These are phyloP conservation scores for Tipula helvola DNA, from an alignment of 2,888 invertebrate species.

Conservation along the genomic window DNA sequence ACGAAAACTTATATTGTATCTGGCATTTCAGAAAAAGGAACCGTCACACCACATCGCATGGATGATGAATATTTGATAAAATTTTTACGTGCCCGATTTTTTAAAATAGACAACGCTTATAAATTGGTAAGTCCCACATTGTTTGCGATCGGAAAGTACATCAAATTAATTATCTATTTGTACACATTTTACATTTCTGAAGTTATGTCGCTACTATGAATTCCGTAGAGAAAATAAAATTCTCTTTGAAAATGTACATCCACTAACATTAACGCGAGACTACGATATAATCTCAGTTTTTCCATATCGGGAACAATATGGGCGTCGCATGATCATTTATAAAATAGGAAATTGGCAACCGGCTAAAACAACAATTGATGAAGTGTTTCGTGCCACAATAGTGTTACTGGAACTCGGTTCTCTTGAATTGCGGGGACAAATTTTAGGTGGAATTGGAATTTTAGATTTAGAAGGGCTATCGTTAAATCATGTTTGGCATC, in stretches of 20 bases:
- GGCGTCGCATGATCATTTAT: constrained; percentile 57
- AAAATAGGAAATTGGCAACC: constrained; percentile 63
- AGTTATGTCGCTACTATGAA: constrained; percentile 57
- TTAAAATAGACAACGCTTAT: constrained; percentile 57
- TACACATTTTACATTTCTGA: constrained; percentile 16
- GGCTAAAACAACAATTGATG: constrained; percentile 47
- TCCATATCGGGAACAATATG: constrained; percentile 63
- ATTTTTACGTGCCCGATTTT: constrained; percentile 62
- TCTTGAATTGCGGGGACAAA: constrained; percentile 60
- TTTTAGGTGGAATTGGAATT: constrained; percentile 61
- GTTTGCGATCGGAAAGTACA: neutral
- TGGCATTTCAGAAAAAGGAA: constrained; percentile 52
- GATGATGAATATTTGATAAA: constrained; percentile 62
- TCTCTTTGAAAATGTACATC: constrained; percentile 52
- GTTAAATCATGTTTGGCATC: constrained; percentile 57
- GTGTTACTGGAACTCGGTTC: constrained; percentile 59
- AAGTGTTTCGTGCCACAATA: constrained; percentile 59
- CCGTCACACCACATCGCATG: constrained; percentile 59
- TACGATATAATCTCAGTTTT: constrained; percentile 57
- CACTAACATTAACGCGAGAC: constrained; percentile 54
- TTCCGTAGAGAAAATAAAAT: constrained; percentile 62
- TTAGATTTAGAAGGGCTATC: constrained; percentile 62
- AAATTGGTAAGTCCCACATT: constrained; percentile 50
- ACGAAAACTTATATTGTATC: too few species aligned
- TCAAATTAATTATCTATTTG: neutral